Percentiles rank a stretch among this genome's conserved stretches.
Evolutionary conservation across 2,888 invertebrate species (phyloP).

Genomic region (Orthonevra nobilis): DNA sequence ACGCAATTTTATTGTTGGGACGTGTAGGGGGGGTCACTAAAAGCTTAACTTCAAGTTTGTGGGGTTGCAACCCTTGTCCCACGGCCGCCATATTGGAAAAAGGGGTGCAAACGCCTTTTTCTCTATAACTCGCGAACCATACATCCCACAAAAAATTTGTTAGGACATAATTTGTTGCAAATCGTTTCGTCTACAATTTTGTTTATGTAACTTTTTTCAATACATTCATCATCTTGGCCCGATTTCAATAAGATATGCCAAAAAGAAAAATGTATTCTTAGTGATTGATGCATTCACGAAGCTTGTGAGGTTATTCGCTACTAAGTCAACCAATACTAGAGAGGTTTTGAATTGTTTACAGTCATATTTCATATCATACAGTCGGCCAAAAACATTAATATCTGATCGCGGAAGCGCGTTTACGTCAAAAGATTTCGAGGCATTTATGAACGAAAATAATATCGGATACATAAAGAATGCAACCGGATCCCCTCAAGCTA

Average conservation of each 20-base stretch:
- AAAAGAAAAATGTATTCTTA: conserved; percentile 71
- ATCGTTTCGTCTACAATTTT: no score
- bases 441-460: conserved; percentile 18
- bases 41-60: no score
- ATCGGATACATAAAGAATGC: conserved; percentile 17
- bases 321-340: conserved; percentile 19
- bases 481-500: conserved; percentile 35
- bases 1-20: no score
- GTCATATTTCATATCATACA: conserved; percentile 24
- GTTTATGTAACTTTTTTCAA: no score
- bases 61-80: no score
- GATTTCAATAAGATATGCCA: conserved; percentile 72
- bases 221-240: conserved; percentile 79
- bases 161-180: no score
- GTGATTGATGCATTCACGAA: conserved; percentile 71
- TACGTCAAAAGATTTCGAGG: conserved; percentile 16
- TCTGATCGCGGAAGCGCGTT: no score
- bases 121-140: no score
- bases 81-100: no score
- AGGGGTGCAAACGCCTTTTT: no score
- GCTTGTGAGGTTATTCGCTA: conserved; percentile 72
- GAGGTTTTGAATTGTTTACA: conserved; percentile 22
- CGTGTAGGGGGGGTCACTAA: no score
- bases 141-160: no score
- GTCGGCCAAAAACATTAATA: conserved; percentile 8